A percentile compares a stretch with the other conserved stretches of the same genome.
Conservation (phyloP, 2,113 vertebrate species). For the Epinephelus cyanopodus region DNA sequence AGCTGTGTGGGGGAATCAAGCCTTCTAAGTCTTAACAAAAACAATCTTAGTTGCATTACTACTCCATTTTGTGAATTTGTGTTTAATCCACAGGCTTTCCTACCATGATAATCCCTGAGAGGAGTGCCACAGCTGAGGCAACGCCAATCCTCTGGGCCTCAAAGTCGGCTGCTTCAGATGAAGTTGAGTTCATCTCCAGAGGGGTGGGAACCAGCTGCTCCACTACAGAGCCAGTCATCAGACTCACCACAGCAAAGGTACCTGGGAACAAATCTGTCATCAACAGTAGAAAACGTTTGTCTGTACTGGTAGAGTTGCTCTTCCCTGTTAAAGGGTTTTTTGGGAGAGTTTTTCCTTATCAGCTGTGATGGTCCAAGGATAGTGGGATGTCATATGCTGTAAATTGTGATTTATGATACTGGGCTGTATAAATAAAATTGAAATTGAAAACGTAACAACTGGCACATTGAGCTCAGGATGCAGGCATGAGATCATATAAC, state of each 20-base stretch:
- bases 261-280: constrained; percentile 75
- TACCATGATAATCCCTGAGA: constrained; percentile 91
- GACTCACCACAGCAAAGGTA: constrained; percentile 93
- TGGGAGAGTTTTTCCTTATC: no score
- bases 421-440: no score
- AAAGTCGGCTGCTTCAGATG: constrained; percentile 80
- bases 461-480: background rate
- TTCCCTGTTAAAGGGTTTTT: no score
- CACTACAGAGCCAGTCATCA: constrained; percentile 93
- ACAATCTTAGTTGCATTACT: background rate
- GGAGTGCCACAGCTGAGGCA: constrained; percentile 89
- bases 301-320: no score
- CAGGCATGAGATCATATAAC: background rate
- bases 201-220: constrained; percentile 89
- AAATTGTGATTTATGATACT: no score
- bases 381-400: no score
- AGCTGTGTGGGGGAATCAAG: background rate
- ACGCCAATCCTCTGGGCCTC: constrained; percentile 88
- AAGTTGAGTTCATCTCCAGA: constrained; percentile 83
- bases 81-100: background rate
- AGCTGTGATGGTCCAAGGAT: no score
- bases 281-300: background rate
- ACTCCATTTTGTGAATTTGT: background rate
- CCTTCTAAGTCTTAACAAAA: background rate
- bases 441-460: background rate